A percentile compares a stretch with the other conserved stretches of the same genome.
These are phyloP conservation scores for Ciconia stormi DNA, from an alignment of 2,113 vertebrate genomes.

Conservation along the genomic window DNA sequence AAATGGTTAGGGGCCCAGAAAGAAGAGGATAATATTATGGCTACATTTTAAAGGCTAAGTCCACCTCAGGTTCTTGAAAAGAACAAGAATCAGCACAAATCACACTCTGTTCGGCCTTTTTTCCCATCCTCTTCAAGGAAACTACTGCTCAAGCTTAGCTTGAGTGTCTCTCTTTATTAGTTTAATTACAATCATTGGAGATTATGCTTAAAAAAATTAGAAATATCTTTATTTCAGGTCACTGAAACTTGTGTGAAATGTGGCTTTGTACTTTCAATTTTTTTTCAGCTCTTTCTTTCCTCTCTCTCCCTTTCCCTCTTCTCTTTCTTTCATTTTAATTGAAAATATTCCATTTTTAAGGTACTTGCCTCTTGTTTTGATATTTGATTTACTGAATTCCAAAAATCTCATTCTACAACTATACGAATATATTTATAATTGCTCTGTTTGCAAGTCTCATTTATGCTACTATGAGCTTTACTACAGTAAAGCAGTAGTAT, in stretches of 20 bases:
- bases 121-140: conserved; percentile 3
- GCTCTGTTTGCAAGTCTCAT: not conserved
- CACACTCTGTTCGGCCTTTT: not conserved
- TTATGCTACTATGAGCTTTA: not conserved
- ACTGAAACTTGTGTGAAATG: conserved; percentile 64
- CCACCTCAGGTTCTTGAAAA: not conserved
- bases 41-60: not conserved
- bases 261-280: not conserved
- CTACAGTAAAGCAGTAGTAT: not conserved
- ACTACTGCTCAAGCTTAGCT: not conserved
- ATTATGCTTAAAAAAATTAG: conserved; percentile 44
- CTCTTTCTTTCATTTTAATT: not conserved
- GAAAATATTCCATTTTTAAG: not conserved
- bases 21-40: not conserved
- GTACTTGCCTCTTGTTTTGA: conserved; percentile 4
- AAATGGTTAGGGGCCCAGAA: not conserved
- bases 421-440: not conserved
- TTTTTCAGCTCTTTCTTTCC: not conserved
- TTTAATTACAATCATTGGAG: conserved; percentile 58
- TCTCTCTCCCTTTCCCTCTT: not conserved
- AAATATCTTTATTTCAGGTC: conserved; percentile 58
- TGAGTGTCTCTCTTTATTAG: conserved; percentile 41
- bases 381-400: conserved; percentile 18
- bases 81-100: not conserved
- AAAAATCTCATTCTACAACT: not conserved